Percentiles rank a stretch among this genome's conserved stretches.
These are phyloP conservation scores for Thymelicus acteon DNA, from an alignment of 2,888 invertebrate species.

Conservation along the genomic window DNA sequence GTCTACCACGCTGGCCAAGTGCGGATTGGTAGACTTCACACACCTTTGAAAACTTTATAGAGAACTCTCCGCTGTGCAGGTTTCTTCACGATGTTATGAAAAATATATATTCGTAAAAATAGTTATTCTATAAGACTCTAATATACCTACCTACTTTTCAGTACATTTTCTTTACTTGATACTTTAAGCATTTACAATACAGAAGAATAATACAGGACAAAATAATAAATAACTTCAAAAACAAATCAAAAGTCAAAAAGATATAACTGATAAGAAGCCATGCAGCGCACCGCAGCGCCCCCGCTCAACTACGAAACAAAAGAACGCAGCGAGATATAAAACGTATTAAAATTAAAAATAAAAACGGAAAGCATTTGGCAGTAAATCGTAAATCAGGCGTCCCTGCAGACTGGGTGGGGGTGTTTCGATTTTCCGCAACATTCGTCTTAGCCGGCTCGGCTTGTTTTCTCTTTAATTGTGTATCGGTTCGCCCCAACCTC, in stretches of 20 bases:
- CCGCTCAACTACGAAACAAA: conserved; percentile 42
- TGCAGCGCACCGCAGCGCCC: conserved; percentile 14
- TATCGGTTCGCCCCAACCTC: conserved; percentile 69
- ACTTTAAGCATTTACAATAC: neutral
- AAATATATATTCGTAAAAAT: no score
- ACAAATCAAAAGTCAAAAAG: conserved; percentile 39
- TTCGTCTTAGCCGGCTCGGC: conserved; percentile 80
- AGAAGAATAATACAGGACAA: neutral
- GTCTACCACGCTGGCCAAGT: no score
- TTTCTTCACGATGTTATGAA: no score
- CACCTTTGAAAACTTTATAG: no score
- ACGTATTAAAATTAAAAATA: conserved; percentile 59
- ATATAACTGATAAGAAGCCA: conserved; percentile 35
- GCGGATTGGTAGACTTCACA: no score
- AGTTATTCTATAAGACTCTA: no score
- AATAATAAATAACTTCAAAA: conserved; percentile 3
- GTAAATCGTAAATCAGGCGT: conserved; percentile 79
- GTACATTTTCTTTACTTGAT: neutral
- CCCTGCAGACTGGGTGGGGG: conserved; percentile 66
- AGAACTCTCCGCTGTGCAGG: no score
- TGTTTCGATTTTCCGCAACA: conserved; percentile 83
- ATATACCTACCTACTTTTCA: neutral
- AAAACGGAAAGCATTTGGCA: conserved; percentile 62
- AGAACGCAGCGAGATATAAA: conserved; percentile 33
- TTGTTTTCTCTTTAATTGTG: conserved; percentile 82